Conservation (phyloP, 2,888 invertebrate genomes). For the Dascillus cervinus region DNA sequence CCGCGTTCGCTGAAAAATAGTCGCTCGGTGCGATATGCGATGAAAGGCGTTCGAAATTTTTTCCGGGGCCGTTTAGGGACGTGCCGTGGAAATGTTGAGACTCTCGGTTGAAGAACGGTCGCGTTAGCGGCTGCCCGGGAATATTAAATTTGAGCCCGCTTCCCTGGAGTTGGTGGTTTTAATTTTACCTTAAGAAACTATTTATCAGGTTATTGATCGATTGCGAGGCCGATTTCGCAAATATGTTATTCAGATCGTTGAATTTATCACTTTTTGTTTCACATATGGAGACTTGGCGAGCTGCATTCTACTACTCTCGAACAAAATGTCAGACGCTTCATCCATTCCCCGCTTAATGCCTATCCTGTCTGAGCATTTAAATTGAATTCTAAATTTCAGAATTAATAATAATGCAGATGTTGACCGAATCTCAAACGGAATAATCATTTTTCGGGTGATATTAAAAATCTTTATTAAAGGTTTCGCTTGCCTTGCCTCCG, state of each 20-base stretch:
- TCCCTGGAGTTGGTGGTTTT: neutral
- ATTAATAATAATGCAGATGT: slow-evolving; percentile 10
- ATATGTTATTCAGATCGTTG: slow-evolving; percentile 14
- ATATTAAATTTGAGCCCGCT: slow-evolving; percentile 7
- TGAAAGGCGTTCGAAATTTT: too few species aligned
- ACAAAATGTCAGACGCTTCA: slow-evolving; percentile 19
- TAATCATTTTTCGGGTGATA: slow-evolving; percentile 1
- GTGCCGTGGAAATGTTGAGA: too few species aligned
- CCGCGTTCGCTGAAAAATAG: too few species aligned
- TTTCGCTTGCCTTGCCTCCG: too few species aligned
- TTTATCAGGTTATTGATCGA: slow-evolving; percentile 16
- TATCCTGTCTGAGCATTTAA: slow-evolving; percentile 9
- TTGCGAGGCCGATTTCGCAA: slow-evolving; percentile 10
- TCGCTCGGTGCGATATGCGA: too few species aligned
- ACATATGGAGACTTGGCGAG: slow-evolving; percentile 17
- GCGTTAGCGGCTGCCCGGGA: slow-evolving; percentile 14
- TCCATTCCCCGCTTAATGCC: slow-evolving; percentile 5
- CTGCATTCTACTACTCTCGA: slow-evolving; percentile 15
- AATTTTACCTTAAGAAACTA: slow-evolving; percentile 7
- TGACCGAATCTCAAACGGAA: slow-evolving; percentile 5
- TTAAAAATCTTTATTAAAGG: slow-evolving; percentile 6
- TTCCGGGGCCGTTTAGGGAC: too few species aligned
- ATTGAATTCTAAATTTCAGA: slow-evolving; percentile 9
- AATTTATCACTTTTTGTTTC: slow-evolving; percentile 20
- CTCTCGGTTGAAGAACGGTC: too few species aligned